Percentiles rank a stretch among this genome's conserved stretches.
Evolutionary conservation across 2,113 vertebrate genomes (phyloP).

Genomic region (Cottus gobio): DNA sequence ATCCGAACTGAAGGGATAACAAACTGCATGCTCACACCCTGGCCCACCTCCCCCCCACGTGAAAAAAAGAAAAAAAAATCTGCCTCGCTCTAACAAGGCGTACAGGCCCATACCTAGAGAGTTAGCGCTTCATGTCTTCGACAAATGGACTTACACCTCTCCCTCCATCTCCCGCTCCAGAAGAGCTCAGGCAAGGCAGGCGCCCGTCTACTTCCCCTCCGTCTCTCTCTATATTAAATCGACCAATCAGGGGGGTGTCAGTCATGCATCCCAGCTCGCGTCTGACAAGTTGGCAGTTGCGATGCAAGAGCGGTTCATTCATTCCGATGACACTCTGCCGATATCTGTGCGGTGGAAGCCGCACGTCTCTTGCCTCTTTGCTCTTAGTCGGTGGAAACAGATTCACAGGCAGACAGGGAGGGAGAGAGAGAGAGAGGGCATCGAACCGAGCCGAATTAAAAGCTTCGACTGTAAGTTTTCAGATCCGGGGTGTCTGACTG

Average conservation of each 20-base stretch:
- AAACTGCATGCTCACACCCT: constrained; percentile 75
- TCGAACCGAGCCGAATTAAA: constrained; percentile 76
- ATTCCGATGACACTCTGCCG: constrained; percentile 86
- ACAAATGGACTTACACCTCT: constrained; percentile 86
- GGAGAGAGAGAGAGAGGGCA: constrained; percentile 59
- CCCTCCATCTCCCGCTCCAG: constrained; percentile 68
- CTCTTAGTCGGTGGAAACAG: constrained; percentile 71
- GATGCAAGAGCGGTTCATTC: constrained; percentile 84
- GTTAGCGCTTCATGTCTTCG: constrained; percentile 84
- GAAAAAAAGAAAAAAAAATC: constrained; percentile 62
- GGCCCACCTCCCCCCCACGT: neutral
- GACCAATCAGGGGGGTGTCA: constrained; percentile 85
- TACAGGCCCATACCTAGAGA: constrained; percentile 80
- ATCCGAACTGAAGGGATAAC: constrained; percentile 72
- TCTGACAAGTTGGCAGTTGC: constrained; percentile 84
- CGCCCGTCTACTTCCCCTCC: constrained; percentile 70
- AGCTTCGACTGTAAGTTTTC: constrained; percentile 73
- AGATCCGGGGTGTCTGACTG: constrained; percentile 65
- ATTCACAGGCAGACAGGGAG: constrained; percentile 64
- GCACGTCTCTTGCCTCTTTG: constrained; percentile 65
- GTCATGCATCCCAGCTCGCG: constrained; percentile 82
- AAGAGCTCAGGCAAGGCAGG: constrained; percentile 73
- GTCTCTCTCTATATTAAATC: constrained; percentile 83
- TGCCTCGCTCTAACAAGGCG: constrained; percentile 80
- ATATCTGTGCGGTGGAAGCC: constrained; percentile 78